Base-by-base conservation (phyloP, 30 jellyfish, hydroid and myxozoan species). In the Chrysaora quinquecirrha region DNA sequence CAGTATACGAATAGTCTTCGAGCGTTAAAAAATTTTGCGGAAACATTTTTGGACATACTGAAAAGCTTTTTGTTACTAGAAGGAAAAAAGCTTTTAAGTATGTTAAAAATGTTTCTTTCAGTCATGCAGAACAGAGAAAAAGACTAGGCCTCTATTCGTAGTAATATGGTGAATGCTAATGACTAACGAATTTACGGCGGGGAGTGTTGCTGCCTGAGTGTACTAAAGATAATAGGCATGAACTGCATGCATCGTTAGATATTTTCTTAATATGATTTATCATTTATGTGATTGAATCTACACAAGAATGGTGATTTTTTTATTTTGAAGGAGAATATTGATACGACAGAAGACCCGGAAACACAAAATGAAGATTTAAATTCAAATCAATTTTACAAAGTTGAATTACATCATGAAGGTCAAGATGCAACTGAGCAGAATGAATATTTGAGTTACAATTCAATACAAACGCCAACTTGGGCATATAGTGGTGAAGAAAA, bases 331-430 rank as follows among this genome's bases (percentile, higher is more conserved):
- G 85, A 82, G 32, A 70, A 82, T 21, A 10, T 68, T 58, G 92
- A 70, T 7, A 16, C 23, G 28, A 73, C 52, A 3, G 85, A 68
- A 21, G 33, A 10, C 34, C 35, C 16, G 38, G 73, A 11, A 12
- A 46, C 58, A 3, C 70, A 30, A 23, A 58, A 35, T 11, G 14
- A 72, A 0, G 48, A 43, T 28, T 34, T 70, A 22, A 16, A 34
- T 35, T 32, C 65, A 35, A 82, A 74, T 34, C 92, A 73, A 31
- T 82, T 68, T 38, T 82, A 82, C 80, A 82, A 71, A 3, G 92
- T 82, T 43, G 92, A 82, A 66, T 20, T 75, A 2, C 85, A 82
- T 32, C 85, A 82, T 14, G 80, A 82, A 11, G 35, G 23, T 2
- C 38, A 47, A 22, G 38, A 16, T 67, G 79, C 35, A 23, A 82